These are phyloP conservation scores for Trissolcus brochymenae DNA, from an alignment of 2,888 invertebrate genomes.

Conservation along the genomic window DNA sequence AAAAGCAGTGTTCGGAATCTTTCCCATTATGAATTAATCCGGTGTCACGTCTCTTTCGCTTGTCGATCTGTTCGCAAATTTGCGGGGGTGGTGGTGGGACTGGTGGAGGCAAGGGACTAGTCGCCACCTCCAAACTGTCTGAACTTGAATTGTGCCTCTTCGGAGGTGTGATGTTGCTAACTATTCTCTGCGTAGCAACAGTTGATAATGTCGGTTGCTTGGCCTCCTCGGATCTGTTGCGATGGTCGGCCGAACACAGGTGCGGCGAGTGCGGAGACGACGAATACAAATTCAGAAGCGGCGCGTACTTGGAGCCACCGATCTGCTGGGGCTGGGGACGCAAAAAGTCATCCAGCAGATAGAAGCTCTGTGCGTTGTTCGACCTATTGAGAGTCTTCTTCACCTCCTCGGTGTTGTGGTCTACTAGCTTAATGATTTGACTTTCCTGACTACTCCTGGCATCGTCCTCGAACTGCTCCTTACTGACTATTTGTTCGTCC, in stretches of 20 bases:
- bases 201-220: constrained; percentile 42
- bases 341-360: constrained; percentile 77
- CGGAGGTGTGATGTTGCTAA: constrained; percentile 73
- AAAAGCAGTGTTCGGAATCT: constrained; percentile 72
- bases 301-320: constrained; percentile 62
- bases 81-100: constrained; percentile 77
- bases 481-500: constrained; percentile 44
- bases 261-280: constrained; percentile 64
- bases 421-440: constrained; percentile 35
- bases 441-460: constrained; percentile 50
- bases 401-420: constrained; percentile 37
- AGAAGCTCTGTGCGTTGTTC: constrained; percentile 76
- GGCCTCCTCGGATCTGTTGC: constrained; percentile 59
- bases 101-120: constrained; percentile 76
- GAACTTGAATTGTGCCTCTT: constrained; percentile 74
- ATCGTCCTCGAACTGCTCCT: constrained; percentile 42
- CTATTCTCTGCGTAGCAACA: constrained; percentile 46
- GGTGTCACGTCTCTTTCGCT: constrained; percentile 62
- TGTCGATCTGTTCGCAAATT: constrained; percentile 49
- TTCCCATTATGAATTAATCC: constrained; percentile 59
- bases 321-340: constrained; percentile 70
- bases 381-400: constrained; percentile 67
- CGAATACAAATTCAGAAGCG: constrained; percentile 70
- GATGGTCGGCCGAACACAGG: constrained; percentile 60
- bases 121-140: constrained; percentile 74